Base-by-base conservation (phyloP, 2,888 invertebrate species). In the Pemphredon lugubris region DNA sequence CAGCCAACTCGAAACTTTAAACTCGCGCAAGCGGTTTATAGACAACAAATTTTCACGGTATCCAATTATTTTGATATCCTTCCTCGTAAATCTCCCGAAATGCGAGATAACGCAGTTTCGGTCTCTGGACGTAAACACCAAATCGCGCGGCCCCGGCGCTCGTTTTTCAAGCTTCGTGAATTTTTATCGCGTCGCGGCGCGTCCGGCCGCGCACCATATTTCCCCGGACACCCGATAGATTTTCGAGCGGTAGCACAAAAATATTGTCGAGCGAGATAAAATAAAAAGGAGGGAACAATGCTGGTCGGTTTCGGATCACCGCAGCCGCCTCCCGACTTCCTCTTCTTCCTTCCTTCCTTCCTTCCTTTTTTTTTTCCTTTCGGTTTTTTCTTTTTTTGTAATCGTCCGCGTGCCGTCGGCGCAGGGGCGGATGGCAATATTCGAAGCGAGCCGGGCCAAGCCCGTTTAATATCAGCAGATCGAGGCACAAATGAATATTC, bases 401-500 rank as follows among this genome's bases (percentile, higher is more conserved):
- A 75, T 75, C 73, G 75, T 50, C 79, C 70, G 82, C 79, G 73
- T 75, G 76, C 82, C 79, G 73, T 68, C 67, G 73, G 64, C 65
- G 50, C 53, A 73, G 66, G 50, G 77, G 74, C 77, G 54, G 57
- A 80, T 74, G 73, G 77, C 80, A 80, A 80, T 80, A 80, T 79
- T 72, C 80, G 82, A 82, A 82, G 71, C 79, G 82, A 69, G 60
- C 60, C 73, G 61, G 63, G 76, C 73, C 82, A 67, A 76, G 80
- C 72, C 79, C 74, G 80, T 82, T 83, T 82, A 82, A 82, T 82
- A 83, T 83, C 78, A 70, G 76, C 73, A 83, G 81, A 85, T 85
- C 80, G 85, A 73, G 79, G 81, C 70, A 83, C 82, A 81, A 83
- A 82, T 81, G 87, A 88, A 88, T 86, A 88, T 88, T 88, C 88